Conservation (phyloP, 2,888 invertebrate genomes). For the Yponomeuta cagnagella region DNA sequence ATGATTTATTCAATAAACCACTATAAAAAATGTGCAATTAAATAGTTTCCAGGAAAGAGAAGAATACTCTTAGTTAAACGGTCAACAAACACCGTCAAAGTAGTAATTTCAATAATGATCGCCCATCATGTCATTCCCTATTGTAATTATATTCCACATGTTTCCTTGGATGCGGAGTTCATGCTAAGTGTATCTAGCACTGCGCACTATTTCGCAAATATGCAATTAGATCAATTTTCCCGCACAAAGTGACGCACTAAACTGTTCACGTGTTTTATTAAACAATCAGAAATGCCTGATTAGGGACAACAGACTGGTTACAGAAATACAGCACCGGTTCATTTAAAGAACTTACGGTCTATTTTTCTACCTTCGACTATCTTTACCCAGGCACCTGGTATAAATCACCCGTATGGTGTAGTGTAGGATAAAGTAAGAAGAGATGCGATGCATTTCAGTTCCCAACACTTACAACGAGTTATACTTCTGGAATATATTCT, state of each 20-base stretch:
- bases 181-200: background rate
- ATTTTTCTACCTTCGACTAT: no score
- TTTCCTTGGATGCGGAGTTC: background rate
- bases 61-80: background rate
- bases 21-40: background rate
- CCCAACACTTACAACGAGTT: no score
- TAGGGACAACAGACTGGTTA: no score
- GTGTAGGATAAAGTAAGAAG: no score
- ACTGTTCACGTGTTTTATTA: conserved; percentile 16
- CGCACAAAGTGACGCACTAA: conserved; percentile 20
- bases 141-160: conserved; percentile 1
- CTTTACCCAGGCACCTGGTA: no score
- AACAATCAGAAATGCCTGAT: conserved; percentile 6
- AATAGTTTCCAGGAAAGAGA: background rate
- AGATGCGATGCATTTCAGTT: no score
- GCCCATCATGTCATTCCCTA: background rate
- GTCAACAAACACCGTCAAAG: background rate
- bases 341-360: no score
- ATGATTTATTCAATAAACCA: background rate
- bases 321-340: no score
- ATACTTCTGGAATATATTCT: no score
- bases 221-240: conserved; percentile 20
- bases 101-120: background rate
- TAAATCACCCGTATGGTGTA: no score
- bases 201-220: conserved; percentile 9